These are phyloP conservation scores for Mormyrus lacerda DNA, from an alignment of 2,113 vertebrate genomes.

Conservation along the genomic window DNA sequence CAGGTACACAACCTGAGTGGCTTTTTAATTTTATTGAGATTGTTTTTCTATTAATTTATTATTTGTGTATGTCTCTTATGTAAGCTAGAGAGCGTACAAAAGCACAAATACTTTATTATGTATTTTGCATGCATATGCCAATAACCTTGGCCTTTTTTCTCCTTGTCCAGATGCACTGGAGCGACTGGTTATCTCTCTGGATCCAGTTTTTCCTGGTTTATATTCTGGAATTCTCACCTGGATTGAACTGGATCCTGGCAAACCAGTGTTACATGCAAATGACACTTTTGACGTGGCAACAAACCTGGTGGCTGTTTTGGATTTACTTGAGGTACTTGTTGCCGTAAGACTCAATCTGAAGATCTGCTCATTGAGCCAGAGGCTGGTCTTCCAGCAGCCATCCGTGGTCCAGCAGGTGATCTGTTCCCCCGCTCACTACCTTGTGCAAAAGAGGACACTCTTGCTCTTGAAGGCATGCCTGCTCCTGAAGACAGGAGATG, in stretches of 20 bases:
- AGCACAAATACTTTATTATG: too few relatives aligned
- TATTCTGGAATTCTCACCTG: constrained; percentile 52
- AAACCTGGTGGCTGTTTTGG: constrained; percentile 57
- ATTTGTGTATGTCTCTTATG: neutral
- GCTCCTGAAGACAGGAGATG: constrained; percentile 69
- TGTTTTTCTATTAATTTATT: neutral
- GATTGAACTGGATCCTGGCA: constrained; percentile 11
- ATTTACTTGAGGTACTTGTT: constrained; percentile 72
- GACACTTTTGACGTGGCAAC: constrained; percentile 31
- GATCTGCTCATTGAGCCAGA: constrained; percentile 51
- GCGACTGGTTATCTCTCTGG: constrained; percentile 61
- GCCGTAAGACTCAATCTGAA: constrained; percentile 51
- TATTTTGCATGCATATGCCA: neutral
- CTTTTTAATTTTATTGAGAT: too few relatives aligned
- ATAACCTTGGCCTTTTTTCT: constrained; percentile 27
- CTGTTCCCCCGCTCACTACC: constrained; percentile 50
- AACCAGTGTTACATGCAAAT: neutral
- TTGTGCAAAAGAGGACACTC: constrained; percentile 67
- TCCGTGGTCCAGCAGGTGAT: constrained; percentile 47
- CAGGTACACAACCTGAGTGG: neutral
- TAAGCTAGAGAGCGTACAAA: too few relatives aligned
- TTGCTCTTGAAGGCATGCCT: constrained; percentile 74
- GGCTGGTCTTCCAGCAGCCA: constrained; percentile 53
- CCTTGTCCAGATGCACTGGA: constrained; percentile 52
- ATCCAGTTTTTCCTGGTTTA: constrained; percentile 56